These are phyloP conservation scores for Diplodus puntazzo DNA, from an alignment of 2,797 vertebrate genomes.

Conservation along the genomic window DNA sequence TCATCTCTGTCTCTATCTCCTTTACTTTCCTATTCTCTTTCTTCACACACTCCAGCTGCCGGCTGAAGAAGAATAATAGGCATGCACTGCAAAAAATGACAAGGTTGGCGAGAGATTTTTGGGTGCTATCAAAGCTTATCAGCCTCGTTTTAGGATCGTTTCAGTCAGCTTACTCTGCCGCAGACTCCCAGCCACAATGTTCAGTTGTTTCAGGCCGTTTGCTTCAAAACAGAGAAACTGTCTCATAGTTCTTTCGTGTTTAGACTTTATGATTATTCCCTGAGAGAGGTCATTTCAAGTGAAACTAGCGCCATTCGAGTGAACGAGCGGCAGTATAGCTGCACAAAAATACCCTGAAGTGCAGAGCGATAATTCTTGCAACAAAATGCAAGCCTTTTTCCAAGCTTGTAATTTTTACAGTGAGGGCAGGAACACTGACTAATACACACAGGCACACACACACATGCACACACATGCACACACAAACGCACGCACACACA, in stretches of 20 bases:
- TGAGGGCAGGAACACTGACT: slow-evolving; percentile 1
- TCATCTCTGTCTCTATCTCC: slow-evolving; percentile 49
- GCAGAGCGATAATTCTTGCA: slow-evolving; percentile 21
- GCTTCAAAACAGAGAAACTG: slow-evolving; percentile 19
- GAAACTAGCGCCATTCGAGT: slow-evolving; percentile 21
- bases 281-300: slow-evolving; percentile 28
- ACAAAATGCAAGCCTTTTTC: slow-evolving; percentile 33
- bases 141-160: slow-evolving; percentile 27
- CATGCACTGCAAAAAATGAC: slow-evolving; percentile 30
- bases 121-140: slow-evolving; percentile 33
- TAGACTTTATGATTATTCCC: slow-evolving; percentile 31
- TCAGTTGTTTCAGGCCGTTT: slow-evolving; percentile 37
- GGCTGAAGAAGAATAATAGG: slow-evolving; percentile 41
- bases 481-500: background rate
- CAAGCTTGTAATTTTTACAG: slow-evolving; percentile 49
- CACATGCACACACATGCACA: too few species aligned
- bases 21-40: slow-evolving; percentile 45
- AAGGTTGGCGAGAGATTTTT: slow-evolving; percentile 18
- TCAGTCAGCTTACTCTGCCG: slow-evolving; percentile 7
- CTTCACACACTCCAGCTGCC: slow-evolving; percentile 28
- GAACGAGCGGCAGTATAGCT: slow-evolving; percentile 9
- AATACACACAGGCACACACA: slow-evolving; percentile 1
- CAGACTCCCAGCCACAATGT: slow-evolving; percentile 11
- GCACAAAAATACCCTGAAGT: slow-evolving; percentile 19
- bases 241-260: slow-evolving; percentile 10